Evolutionary conservation across 2,888 invertebrate genomes (phyloP).

Genomic region (Amaurobius ferox): DNA sequence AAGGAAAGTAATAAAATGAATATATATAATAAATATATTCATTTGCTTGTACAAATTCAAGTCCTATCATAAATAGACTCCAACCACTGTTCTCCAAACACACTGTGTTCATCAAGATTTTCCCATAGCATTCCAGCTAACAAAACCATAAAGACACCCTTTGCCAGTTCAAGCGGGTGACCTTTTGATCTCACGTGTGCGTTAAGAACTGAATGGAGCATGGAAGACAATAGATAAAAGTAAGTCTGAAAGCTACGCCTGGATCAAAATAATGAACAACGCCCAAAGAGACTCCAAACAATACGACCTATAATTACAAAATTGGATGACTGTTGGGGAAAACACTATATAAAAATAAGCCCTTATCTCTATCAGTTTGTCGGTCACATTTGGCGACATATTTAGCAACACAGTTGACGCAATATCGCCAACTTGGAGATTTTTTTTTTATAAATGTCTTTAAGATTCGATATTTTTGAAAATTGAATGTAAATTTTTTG

Average conservation of each 20-base stretch:
- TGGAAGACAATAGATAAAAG: not conserved
- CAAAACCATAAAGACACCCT: not conserved
- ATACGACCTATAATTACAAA: not conserved
- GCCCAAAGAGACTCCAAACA: not conserved
- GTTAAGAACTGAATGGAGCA: not conserved
- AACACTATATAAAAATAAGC: too few relatives aligned
- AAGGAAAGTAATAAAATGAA: too few relatives aligned
- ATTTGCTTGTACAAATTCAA: too few relatives aligned
- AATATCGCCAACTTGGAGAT: too few relatives aligned
- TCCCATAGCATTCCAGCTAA: not conserved
- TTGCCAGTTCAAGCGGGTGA: not conserved
- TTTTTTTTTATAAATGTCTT: too few relatives aligned
- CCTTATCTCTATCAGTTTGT: too few relatives aligned
- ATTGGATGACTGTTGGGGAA: not conserved
- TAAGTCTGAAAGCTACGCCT: not conserved
- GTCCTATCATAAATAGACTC: too few relatives aligned
- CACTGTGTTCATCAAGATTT: not conserved
- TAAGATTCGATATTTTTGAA: too few relatives aligned
- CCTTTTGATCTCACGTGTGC: not conserved
- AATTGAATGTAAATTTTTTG: too few relatives aligned
- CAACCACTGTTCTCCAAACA: not conserved
- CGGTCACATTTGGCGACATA: too few relatives aligned
- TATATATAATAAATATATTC: too few relatives aligned
- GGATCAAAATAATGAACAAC: not conserved
- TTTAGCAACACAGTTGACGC: too few relatives aligned